A percentile compares a stretch with the other conserved stretches of the same genome.
Evolutionary conservation across 2,113 vertebrate species (phyloP).

Genomic region (Cisticola juncidis): DNA sequence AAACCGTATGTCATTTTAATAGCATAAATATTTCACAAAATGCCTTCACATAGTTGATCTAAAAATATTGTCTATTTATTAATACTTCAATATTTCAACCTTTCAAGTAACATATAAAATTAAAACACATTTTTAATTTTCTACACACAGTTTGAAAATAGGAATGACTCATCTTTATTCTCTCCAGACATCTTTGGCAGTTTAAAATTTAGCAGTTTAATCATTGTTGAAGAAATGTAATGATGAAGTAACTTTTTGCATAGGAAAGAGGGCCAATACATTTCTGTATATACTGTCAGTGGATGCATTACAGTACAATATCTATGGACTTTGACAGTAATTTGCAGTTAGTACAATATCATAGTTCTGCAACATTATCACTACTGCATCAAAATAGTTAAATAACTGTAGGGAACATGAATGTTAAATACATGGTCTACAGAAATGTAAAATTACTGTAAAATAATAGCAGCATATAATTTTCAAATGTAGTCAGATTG

Average conservation of each 20-base stretch:
- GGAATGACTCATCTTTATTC: constrained; percentile 16
- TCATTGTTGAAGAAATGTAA: constrained; percentile 36
- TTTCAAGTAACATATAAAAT: constrained; percentile 46
- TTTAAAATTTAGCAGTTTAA: constrained; percentile 48
- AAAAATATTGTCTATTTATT: constrained; percentile 71
- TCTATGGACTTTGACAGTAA: background rate
- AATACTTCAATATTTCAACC: constrained; percentile 36
- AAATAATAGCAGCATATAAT: background rate
- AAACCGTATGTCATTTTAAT: background rate
- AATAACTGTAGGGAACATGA: background rate
- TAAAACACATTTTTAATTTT: constrained; percentile 29
- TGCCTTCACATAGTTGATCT: constrained; percentile 10
- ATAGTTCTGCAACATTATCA: background rate
- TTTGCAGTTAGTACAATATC: background rate
- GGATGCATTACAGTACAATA: background rate
- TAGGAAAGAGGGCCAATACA: constrained; percentile 38
- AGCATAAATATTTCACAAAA: constrained; percentile 61
- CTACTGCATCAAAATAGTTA: background rate
- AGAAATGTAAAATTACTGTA: background rate
- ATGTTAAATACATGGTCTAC: background rate
- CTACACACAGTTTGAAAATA: constrained; percentile 36
- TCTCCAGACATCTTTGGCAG: constrained; percentile 15
- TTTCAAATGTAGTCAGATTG: background rate
- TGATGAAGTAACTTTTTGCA: constrained; percentile 51
- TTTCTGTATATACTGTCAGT: constrained; percentile 19